phyloP scores from a whole-genome alignment of 53 echinoderm and acorn worm species.

The Crossaster papposus region DNA sequence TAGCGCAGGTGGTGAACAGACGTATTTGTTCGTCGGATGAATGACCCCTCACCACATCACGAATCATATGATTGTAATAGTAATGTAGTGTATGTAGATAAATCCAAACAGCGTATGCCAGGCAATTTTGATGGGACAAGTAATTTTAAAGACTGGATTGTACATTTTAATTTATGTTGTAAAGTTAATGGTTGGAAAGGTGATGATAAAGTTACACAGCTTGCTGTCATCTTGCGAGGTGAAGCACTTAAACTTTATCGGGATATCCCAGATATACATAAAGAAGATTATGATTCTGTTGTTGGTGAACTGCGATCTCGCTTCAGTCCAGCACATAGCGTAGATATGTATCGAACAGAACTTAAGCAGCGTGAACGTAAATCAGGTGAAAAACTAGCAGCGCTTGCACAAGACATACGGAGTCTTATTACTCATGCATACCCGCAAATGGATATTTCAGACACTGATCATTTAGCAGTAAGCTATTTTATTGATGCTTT shows the following conservation, averaged over 20 bases:
- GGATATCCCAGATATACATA: background rate
- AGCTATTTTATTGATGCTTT: constrained; percentile 15
- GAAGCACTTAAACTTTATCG: background rate
- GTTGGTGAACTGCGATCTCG: constrained; percentile 14
- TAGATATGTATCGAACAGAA: constrained; percentile 3
- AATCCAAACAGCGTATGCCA: constrained; percentile 1
- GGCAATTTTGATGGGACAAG: constrained; percentile 15
- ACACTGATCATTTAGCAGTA: constrained; percentile 8
- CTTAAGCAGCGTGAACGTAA: constrained; percentile 28
- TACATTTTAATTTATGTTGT: constrained; percentile 18
- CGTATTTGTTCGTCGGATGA: too few relatives aligned
- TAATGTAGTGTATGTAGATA: too few relatives aligned
- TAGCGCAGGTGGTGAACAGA: too few relatives aligned
- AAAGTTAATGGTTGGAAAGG: constrained; percentile 5
- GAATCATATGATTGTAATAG: too few relatives aligned
- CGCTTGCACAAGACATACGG: constrained; percentile 19
- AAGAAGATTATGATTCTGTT: constrained; percentile 23
- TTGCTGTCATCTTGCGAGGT: background rate
- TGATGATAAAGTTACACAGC: constrained; percentile 3
- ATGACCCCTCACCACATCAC: too few relatives aligned
- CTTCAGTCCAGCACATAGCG: constrained; percentile 14
- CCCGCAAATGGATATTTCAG: constrained; percentile 11
- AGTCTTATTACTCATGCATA: constrained; percentile 6
- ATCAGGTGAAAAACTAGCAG: constrained; percentile 9
- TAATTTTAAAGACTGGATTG: constrained; percentile 23